phyloP scores from a whole-genome alignment of 53 echinoderm and acorn worm genomes.

The Holothuria scabra region DNA sequence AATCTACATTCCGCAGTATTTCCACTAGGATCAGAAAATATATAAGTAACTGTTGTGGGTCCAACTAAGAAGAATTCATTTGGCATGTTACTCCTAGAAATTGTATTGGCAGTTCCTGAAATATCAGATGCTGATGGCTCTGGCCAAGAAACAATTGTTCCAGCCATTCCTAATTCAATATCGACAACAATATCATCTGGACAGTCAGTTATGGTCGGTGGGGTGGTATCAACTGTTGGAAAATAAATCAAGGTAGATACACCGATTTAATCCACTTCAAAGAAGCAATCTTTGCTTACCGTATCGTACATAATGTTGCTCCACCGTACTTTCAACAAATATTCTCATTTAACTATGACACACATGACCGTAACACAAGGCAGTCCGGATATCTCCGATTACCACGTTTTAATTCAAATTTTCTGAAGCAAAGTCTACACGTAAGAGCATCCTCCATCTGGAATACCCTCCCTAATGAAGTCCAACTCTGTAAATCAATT shows the following conservation, averaged over 20 bases:
- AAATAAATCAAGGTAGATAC: neutral
- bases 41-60: neutral
- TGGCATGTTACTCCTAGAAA: neutral
- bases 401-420: too few relatives aligned
- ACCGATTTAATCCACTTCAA: too few relatives aligned
- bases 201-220: slow-evolving; percentile 46
- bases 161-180: slow-evolving; percentile 44
- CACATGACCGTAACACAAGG: too few relatives aligned
- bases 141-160: slow-evolving; percentile 32
- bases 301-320: too few relatives aligned
- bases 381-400: too few relatives aligned
- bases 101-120: neutral
- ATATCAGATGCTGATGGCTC: slow-evolving; percentile 1
- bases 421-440: too few relatives aligned
- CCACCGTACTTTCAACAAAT: too few relatives aligned
- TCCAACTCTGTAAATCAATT: too few relatives aligned
- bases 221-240: slow-evolving; percentile 33
- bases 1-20: neutral
- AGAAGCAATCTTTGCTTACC: too few relatives aligned
- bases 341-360: too few relatives aligned
- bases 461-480: too few relatives aligned
- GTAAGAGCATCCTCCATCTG: too few relatives aligned
- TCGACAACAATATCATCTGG: neutral
- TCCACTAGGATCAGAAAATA: neutral
- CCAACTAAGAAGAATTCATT: neutral